Percentiles rank a stretch among this genome's conserved stretches.
These are phyloP conservation scores for Acleris literana DNA, from an alignment of 2,888 invertebrate species.

Conservation along the genomic window DNA sequence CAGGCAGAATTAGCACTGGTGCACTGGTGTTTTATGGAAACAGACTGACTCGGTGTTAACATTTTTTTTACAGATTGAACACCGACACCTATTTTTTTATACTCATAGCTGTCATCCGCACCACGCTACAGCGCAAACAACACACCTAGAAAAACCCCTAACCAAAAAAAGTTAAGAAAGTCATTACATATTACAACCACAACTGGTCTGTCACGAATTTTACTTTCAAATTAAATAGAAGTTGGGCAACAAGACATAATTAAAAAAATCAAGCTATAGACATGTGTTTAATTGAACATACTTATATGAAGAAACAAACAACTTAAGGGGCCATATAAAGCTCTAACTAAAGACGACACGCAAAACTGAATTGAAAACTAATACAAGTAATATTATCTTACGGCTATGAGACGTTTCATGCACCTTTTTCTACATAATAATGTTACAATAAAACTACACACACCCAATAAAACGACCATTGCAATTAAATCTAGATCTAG, in stretches of 20 bases:
- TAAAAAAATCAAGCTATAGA: constrained; percentile 11
- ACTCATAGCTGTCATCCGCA: too few relatives aligned
- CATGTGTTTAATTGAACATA: constrained; percentile 19
- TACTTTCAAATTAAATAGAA: neutral
- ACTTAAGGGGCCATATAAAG: constrained; percentile 3
- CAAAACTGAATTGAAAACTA: constrained; percentile 40
- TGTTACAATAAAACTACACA: constrained; percentile 36
- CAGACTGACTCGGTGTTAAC: too few relatives aligned
- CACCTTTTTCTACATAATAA: constrained; percentile 52
- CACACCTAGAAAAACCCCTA: too few relatives aligned
- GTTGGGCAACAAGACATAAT: constrained; percentile 2
- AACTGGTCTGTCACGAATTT: too few relatives aligned
- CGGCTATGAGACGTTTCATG: constrained; percentile 61
- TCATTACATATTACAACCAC: too few relatives aligned
- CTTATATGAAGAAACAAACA: constrained; percentile 12
- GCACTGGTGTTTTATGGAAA: too few relatives aligned
- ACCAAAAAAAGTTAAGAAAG: too few relatives aligned
- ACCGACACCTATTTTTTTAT: too few relatives aligned
- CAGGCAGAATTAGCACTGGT: too few relatives aligned
- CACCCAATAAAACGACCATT: constrained; percentile 35
- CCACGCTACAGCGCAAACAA: too few relatives aligned
- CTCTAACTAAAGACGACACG: constrained; percentile 25
- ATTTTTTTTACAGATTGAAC: too few relatives aligned
- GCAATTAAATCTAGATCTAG: constrained; percentile 38
- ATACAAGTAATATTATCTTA: constrained; percentile 43